Conservation (phyloP, 2,797 vertebrate genomes). For the Gila robusta region DNA sequence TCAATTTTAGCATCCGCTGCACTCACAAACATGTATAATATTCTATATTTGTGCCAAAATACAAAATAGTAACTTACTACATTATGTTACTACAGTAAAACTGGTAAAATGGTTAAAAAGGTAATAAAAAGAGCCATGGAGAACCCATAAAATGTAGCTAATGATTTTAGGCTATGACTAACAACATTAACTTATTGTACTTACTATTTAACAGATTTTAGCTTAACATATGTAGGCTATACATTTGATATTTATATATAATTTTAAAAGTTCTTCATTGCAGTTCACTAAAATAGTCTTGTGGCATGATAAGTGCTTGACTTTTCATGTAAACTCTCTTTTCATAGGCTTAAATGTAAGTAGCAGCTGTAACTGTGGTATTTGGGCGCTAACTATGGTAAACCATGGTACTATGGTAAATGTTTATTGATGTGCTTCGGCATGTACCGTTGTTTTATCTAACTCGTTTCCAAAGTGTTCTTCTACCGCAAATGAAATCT, state of each 20-base stretch:
- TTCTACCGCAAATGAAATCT: background rate
- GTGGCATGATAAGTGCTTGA: background rate
- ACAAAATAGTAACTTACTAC: background rate
- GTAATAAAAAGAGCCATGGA: background rate
- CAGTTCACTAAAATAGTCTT: background rate
- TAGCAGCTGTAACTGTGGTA: background rate
- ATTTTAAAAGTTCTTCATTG: background rate
- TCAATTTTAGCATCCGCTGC: background rate
- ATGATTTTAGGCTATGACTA: background rate
- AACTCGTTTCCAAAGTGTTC: background rate
- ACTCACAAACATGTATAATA: background rate
- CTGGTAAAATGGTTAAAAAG: background rate
- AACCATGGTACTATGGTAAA: background rate
- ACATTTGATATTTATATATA: background rate
- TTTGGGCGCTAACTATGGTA: slow-evolving; percentile 6
- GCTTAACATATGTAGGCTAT: background rate
- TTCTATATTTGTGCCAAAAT: background rate
- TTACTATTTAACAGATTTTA: background rate
- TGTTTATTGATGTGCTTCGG: background rate
- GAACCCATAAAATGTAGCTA: background rate
- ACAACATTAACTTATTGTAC: background rate
- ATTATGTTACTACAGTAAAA: background rate
- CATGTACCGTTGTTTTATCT: background rate
- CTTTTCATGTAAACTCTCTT: background rate
- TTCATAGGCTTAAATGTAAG: background rate